phyloP scores from a whole-genome alignment of 2,113 vertebrate genomes.

The Chaenogobius annularis region DNA sequence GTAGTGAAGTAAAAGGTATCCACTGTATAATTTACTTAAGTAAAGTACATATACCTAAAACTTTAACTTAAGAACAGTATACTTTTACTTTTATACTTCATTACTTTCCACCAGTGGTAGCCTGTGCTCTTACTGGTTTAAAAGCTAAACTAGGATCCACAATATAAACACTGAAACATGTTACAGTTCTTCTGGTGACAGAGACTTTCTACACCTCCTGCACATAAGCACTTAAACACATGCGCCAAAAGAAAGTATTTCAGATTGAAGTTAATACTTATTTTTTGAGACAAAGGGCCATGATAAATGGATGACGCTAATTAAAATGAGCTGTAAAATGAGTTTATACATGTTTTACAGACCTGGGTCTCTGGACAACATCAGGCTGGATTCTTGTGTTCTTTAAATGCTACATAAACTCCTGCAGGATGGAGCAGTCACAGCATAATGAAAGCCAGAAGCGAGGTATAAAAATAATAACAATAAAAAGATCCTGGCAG shows the following conservation, averaged over 20 bases:
- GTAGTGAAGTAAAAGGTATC: too few relatives aligned
- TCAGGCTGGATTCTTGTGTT: slow-evolving; percentile 50
- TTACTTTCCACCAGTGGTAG: too few relatives aligned
- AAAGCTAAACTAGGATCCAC: too few relatives aligned
- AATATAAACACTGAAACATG: too few relatives aligned
- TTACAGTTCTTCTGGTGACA: too few relatives aligned
- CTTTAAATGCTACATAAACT: slow-evolving; percentile 33
- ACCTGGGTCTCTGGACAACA: slow-evolving; percentile 33
- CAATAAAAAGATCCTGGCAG: slow-evolving; percentile 23
- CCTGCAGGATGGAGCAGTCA: slow-evolving; percentile 33
- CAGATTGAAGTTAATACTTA: slow-evolving; percentile 5
- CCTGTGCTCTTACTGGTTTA: too few relatives aligned
- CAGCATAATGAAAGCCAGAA: slow-evolving; percentile 50
- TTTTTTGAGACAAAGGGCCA: slow-evolving; percentile 22
- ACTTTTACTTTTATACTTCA: too few relatives aligned
- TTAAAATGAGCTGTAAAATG: slow-evolving; percentile 35
- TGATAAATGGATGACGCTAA: slow-evolving; percentile 27
- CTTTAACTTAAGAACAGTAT: too few relatives aligned
- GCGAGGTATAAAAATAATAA: slow-evolving; percentile 15
- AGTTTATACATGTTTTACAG: slow-evolving; percentile 27
- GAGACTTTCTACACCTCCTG: too few relatives aligned
- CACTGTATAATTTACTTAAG: too few relatives aligned
- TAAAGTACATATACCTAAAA: too few relatives aligned
- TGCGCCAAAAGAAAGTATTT: neutral
- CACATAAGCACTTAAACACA: neutral